These are phyloP conservation scores for Notospermus geniculatus DNA, from an alignment of 1,140 invertebrate species.

Conservation along the genomic window DNA sequence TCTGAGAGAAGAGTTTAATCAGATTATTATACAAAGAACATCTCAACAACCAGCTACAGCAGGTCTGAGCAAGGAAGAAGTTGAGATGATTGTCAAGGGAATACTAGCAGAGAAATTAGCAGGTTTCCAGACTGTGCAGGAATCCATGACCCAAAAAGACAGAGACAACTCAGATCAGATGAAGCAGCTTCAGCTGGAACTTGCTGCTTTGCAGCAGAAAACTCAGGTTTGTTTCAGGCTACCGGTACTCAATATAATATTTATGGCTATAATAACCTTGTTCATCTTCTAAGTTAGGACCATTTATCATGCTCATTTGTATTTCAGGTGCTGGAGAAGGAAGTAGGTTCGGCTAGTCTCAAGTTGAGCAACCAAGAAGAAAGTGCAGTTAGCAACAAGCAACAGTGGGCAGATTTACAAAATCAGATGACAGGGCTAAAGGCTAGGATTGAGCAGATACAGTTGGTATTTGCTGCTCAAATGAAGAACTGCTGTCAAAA, in stretches of 20 bases:
- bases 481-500: constrained; percentile 41
- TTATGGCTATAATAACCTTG: background rate
- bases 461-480: constrained; percentile 22
- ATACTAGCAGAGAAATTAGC: constrained; percentile 22
- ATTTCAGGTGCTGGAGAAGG: background rate
- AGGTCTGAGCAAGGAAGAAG: constrained; percentile 23
- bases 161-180: constrained; percentile 11
- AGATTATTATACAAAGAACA: too few relatives aligned
- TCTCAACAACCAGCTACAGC: background rate
- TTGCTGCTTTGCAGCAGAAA: constrained; percentile 10
- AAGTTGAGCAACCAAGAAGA: background rate
- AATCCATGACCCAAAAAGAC: constrained; percentile 9
- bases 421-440: constrained; percentile 25
- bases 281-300: background rate
- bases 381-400: constrained; percentile 9
- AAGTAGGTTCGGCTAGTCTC: background rate
- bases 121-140: constrained; percentile 15
- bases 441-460: constrained; percentile 17
- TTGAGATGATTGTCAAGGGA: constrained; percentile 26
- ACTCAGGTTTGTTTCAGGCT: constrained; percentile 8
- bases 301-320: background rate
- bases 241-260: background rate
- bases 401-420: constrained; percentile 14
- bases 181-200: constrained; percentile 6
- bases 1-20: too few relatives aligned